phyloP scores from a whole-genome alignment of 2,888 invertebrate genomes.

The Clitarchus hookeri region DNA sequence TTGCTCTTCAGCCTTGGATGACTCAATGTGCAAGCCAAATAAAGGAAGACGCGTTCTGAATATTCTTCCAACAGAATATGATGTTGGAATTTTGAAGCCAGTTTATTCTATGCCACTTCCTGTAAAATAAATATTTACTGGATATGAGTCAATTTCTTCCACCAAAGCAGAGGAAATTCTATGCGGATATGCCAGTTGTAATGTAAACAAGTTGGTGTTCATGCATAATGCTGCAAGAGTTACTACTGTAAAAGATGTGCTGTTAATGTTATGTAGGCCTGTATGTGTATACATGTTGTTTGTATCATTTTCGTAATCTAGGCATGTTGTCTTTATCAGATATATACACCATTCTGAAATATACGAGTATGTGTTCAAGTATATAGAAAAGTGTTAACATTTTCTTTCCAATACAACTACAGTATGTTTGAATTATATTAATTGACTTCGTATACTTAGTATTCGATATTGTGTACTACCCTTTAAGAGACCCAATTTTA shows the following conservation, averaged over 20 bases:
- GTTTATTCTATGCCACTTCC: slow-evolving; percentile 15
- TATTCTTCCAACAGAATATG: background rate
- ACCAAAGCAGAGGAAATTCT: background rate
- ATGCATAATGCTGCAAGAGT: background rate
- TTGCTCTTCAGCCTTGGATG: background rate
- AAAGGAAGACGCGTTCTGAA: background rate
- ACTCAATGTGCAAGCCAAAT: background rate
- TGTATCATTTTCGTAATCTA: too few relatives aligned
- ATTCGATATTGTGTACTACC: too few relatives aligned
- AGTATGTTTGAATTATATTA: too few relatives aligned
- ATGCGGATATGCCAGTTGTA: background rate
- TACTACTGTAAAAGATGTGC: too few relatives aligned
- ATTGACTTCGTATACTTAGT: too few relatives aligned
- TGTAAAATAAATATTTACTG: background rate
- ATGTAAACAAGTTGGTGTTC: background rate
- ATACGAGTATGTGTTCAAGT: too few relatives aligned
- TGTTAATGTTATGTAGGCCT: background rate
- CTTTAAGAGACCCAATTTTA: background rate
- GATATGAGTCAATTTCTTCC: background rate
- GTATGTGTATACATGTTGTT: too few relatives aligned
- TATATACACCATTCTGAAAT: too few relatives aligned
- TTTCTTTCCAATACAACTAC: too few relatives aligned
- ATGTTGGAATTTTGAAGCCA: background rate
- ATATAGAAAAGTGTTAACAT: too few relatives aligned
- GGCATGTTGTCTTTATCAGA: too few relatives aligned